Evolutionary conservation across 1,140 invertebrate species (phyloP).

Genomic region (Plutomurus gul): DNA sequence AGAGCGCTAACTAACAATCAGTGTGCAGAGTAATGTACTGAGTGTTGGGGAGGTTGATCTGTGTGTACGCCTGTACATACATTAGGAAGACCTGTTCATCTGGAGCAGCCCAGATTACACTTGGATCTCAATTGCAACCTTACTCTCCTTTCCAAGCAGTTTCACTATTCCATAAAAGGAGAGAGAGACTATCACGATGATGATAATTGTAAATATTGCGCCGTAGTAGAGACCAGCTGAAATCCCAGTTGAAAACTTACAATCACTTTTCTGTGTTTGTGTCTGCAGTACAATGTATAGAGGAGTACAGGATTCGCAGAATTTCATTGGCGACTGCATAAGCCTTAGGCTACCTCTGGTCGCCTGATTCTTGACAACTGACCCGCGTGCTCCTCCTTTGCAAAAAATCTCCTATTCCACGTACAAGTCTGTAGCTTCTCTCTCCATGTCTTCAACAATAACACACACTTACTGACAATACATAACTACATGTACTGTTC

Average conservation of each 20-base stretch:
- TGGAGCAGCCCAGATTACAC: too few species aligned
- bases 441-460: background rate
- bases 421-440: background rate
- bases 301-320: background rate
- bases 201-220: background rate
- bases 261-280: background rate
- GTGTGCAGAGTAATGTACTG: too few species aligned
- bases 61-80: background rate
- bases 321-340: slow-evolving; percentile 25
- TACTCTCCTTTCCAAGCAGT: background rate
- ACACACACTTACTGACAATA: too few species aligned
- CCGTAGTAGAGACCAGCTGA: background rate
- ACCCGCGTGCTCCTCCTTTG: slow-evolving; percentile 21
- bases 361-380: slow-evolving; percentile 22
- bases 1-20: too few species aligned
- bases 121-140: background rate
- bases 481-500: too few species aligned
- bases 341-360: slow-evolving; percentile 25
- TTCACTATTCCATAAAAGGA: slow-evolving; percentile 17
- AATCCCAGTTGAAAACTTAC: background rate
- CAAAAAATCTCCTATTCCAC: slow-evolving; percentile 10
- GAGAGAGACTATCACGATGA: background rate
- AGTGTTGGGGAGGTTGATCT: too few species aligned
- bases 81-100: background rate
- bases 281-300: background rate